Evolutionary conservation across 2,888 invertebrate genomes (phyloP), one percentile per base, ranked within the genome.

Genomic region (Harpalus rubripes): DNA sequence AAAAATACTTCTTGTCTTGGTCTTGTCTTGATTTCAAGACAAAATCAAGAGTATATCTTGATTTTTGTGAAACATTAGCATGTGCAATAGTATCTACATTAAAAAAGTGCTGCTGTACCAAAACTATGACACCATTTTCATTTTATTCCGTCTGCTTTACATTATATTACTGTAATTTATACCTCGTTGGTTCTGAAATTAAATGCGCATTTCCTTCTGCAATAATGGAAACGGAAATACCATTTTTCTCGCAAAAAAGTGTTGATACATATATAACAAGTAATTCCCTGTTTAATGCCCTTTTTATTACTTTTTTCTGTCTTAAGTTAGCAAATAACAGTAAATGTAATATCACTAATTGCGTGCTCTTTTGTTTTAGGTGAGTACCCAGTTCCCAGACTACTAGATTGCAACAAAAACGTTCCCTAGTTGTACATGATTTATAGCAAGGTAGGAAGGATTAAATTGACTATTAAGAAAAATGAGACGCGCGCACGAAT

Each of bases 391-490:
- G 32, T 74, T 22, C 44, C 41, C 44, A 74, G 72, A 7, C 44
- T 74, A 74, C 44, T 74, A 74, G 72, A 74, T 39, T 32, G 15
- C 18, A 15, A 44, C 44, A 74, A 74, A 74, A 74, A 74, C 72
- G 44, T 18, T 74, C 18, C 72, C 18, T 44, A 44, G 3, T 74
- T 74, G 68, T 68, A 63, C 41, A 68, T 68, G 41, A 68, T 74
- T 44, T 18, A 74, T 44, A 6, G 72, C 44, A 44, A 74, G 72
- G 72, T 74, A 74, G 22, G 72, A 68, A 68, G 41, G 63, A 68
- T 68, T 68, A 68, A 68, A 39, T 68, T 68, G 68, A 74, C 44
- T 74, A 74, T 74, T 44, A 74, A 74, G 72, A 74, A 74, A 74
- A 74, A 74, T 74, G 72, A 44, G 72, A 6, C 68, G 15, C n/a